phyloP scores from a whole-genome alignment of 2,797 vertebrate genomes.

The Phataginus tetradactyla region DNA sequence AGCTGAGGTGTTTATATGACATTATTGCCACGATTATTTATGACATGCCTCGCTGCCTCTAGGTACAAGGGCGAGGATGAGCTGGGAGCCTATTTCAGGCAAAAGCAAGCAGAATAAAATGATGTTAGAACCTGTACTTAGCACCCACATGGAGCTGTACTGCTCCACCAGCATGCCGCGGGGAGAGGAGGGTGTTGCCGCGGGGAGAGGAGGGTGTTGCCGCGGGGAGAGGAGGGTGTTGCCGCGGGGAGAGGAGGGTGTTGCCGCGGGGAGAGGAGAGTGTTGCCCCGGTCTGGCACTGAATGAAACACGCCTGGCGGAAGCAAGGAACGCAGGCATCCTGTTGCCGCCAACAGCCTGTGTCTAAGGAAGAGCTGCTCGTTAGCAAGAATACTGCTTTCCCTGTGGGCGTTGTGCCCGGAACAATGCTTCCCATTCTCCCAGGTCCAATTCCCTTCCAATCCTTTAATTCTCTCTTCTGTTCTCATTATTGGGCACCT shows the following conservation, averaged over 20 bases:
- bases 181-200: not conserved
- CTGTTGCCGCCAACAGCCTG: not conserved
- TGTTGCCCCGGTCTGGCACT: not conserved
- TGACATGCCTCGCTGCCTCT: not conserved
- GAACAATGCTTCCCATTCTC: not conserved
- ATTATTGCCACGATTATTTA: not conserved
- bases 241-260: rapidly evolving
- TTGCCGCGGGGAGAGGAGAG: rapidly evolving
- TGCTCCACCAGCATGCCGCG: rapidly evolving
- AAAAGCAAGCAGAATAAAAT: not conserved
- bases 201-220: not conserved
- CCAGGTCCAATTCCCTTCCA: not conserved
- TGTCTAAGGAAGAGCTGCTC: not conserved
- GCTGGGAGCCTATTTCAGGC: not conserved
- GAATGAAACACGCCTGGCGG: not conserved
- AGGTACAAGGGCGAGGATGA: not conserved
- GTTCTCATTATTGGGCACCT: not conserved
- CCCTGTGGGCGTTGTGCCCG: not conserved
- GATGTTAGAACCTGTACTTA: not conserved
- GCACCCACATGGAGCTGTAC: rapidly evolving
- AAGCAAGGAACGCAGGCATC: not conserved
- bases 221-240: rapidly evolving
- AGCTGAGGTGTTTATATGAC: not conserved
- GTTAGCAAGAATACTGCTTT: not conserved
- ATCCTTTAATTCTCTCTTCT: not conserved